These are phyloP conservation scores for Maylandia zebra DNA, from an alignment of 2,113 vertebrate genomes.

Conservation along the genomic window DNA sequence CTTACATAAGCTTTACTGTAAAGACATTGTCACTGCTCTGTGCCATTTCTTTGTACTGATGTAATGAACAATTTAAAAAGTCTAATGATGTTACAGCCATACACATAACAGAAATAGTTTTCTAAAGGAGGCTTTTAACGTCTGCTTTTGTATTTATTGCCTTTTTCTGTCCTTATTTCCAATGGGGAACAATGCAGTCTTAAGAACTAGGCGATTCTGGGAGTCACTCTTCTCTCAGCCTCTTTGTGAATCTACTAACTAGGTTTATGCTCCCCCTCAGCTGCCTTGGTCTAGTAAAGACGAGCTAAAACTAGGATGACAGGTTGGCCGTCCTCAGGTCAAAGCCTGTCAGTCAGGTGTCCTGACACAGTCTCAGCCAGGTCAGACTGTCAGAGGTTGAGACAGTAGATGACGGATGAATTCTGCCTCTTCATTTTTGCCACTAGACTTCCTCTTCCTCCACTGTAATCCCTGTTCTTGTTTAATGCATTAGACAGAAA, in stretches of 20 bases:
- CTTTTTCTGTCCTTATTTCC: not conserved
- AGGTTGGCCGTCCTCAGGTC: not conserved
- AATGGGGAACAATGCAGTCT: not conserved
- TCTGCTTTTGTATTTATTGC: not conserved
- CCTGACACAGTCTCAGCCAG: slow-evolving; percentile 49
- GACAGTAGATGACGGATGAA: not conserved
- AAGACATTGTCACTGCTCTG: not conserved
- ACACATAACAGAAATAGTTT: not conserved
- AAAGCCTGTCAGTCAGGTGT: not conserved
- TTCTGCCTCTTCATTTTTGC: not conserved
- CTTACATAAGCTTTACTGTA: not conserved
- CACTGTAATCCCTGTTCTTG: not conserved
- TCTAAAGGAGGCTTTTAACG: not conserved
- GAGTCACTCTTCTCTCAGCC: not conserved
- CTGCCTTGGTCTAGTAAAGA: not conserved
- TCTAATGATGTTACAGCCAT: not conserved
- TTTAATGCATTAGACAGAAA: not conserved
- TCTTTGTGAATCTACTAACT: not conserved
- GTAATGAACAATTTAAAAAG: not conserved
- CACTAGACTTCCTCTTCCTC: not conserved
- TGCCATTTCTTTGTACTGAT: not conserved
- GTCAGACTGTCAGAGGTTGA: not conserved
- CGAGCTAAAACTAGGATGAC: not conserved
- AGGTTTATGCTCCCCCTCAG: not conserved
- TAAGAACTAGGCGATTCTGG: not conserved